Base-by-base conservation (phyloP, 2,113 vertebrate species). In the Ia io region DNA sequence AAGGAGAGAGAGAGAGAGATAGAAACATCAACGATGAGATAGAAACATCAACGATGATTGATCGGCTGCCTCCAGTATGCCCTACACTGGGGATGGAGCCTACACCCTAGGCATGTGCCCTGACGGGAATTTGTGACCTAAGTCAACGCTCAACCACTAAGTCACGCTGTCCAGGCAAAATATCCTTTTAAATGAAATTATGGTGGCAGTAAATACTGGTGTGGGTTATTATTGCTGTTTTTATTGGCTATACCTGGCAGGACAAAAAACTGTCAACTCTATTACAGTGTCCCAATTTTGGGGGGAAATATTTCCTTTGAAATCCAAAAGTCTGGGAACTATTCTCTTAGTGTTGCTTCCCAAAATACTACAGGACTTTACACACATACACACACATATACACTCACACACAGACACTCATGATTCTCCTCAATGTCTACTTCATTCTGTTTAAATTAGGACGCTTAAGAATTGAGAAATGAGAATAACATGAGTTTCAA, bases 321-420 rank as follows among this genome's bases (percentile, higher is more conserved):
- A 87, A 96, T 79, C 63, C 44, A 61, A 76, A 92, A 71, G 51
- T 77, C 37, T 37, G 32, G 28, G 44, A 94, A 91, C 51, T 92
- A 83, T 42, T 90, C 53, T 47, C 40, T 88, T 65, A 87, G 88
- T 87, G 87, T 84, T 80, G 61, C 40, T 53, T 96, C 25, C 79
- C 89, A 40, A 89, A 96, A 84, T 37, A 95, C 42, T 30, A 85
- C 18, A 78, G 14, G 13, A 86, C 40, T 95, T 86, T 37, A 79
- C 35, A 51, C 18, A 74, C 9, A 69, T 30, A 87, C 12, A n/a
- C 23, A n/a, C 40, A 30, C 16, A 69, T 35, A 88, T 9, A n/a
- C 23, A 40, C 40, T 17, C 14, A 28, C 32, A 30, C 32, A 28
- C 56, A 65, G 12, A 40, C 35, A 23, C 42, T 25, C 28, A 82